These are phyloP conservation scores for Gopherus evgoodei DNA, from an alignment of 2,113 vertebrate genomes.

Conservation along the genomic window DNA sequence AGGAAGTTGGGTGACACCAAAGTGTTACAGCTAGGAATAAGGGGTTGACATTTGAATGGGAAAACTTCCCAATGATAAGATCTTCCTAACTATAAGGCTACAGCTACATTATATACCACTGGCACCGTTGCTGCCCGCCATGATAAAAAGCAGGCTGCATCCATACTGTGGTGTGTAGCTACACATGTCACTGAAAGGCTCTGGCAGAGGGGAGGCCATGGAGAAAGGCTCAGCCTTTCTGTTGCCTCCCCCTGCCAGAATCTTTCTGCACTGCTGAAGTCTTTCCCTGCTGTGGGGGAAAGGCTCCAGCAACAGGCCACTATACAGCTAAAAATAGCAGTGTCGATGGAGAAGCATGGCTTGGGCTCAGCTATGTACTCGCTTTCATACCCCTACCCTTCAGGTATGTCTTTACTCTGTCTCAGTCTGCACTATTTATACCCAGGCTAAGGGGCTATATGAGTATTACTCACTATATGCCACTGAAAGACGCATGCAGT, in stretches of 20 bases:
- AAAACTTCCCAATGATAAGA: background rate
- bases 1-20: background rate
- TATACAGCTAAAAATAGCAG: background rate
- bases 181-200: background rate
- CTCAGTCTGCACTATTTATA: too few relatives aligned
- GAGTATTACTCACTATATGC: background rate
- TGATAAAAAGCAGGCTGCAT: background rate
- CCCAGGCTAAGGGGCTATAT: background rate
- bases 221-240: background rate
- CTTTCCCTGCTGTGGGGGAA: background rate
- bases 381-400: background rate
- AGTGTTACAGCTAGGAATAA: background rate
- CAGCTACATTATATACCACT: background rate
- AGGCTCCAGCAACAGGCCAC: background rate
- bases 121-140: background rate
- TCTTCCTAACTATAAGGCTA: background rate
- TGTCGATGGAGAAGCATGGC: background rate
- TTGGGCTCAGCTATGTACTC: background rate
- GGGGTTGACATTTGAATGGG: background rate
- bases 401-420: background rate
- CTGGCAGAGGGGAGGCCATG: too few relatives aligned
- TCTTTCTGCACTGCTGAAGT: background rate
- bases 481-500: background rate
- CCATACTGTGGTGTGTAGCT: background rate
- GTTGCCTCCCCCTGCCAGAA: background rate